A percentile compares a stretch with the other conserved stretches of the same genome.
phyloP scores from a whole-genome alignment of 2,888 invertebrate species.

The Philaethria dido region DNA sequence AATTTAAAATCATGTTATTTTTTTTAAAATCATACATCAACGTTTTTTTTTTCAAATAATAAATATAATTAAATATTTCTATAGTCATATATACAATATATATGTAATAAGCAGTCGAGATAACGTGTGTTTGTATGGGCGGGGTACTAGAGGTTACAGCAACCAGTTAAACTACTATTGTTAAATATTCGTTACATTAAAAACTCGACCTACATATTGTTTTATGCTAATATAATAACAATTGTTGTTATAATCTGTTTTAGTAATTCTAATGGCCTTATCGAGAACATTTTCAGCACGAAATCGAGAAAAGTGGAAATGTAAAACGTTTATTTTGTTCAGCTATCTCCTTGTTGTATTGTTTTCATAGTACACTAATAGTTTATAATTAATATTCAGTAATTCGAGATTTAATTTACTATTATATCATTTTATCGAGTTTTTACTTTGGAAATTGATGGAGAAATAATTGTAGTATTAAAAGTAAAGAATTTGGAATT shows the following conservation, averaged over 20 bases:
- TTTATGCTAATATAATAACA: slow-evolving; percentile 35
- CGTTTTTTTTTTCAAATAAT: too few relatives aligned
- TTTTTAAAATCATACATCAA: too few relatives aligned
- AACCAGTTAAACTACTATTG: slow-evolving; percentile 35
- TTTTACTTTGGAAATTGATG: too few relatives aligned
- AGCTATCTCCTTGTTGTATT: slow-evolving; percentile 2
- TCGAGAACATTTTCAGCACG: slow-evolving; percentile 37
- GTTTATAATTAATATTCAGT: not conserved
- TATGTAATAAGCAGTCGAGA: not conserved
- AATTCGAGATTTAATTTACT: not conserved
- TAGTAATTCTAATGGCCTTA: slow-evolving; percentile 36
- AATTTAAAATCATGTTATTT: too few relatives aligned
- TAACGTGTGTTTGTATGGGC: slow-evolving; percentile 26
- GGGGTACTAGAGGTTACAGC: slow-evolving; percentile 22
- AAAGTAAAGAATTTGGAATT: too few relatives aligned
- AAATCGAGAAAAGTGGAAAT: slow-evolving; percentile 25
- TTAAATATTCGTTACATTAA: slow-evolving; percentile 30
- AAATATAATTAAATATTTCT: not conserved
- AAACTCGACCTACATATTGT: slow-evolving; percentile 40
- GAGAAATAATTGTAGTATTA: too few relatives aligned
- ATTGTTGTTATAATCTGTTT: slow-evolving; percentile 28
- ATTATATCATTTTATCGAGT: not conserved
- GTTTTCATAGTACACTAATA: not conserved
- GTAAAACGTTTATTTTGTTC: slow-evolving; percentile 9
- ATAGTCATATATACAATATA: not conserved